Conservation (phyloP, 2,797 vertebrate species). For the Harpagifer antarcticus region DNA sequence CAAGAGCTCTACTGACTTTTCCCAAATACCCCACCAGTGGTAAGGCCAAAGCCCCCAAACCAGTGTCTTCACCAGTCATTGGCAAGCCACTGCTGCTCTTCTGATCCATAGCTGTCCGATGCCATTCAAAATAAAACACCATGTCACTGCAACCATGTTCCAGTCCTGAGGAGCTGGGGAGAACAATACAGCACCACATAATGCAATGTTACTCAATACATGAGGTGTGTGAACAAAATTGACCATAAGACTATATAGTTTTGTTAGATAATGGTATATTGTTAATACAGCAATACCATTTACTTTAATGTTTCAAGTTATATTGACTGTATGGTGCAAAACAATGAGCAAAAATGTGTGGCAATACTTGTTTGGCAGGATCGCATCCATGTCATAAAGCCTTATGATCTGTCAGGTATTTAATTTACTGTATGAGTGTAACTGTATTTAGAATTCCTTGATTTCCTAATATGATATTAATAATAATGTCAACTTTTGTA, state of each 20-base stretch:
- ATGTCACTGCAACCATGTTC: conserved; percentile 88
- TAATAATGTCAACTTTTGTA: background rate
- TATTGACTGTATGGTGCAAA: no score
- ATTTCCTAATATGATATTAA: background rate
- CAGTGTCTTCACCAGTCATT: conserved; percentile 94
- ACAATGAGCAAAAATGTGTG: no score
- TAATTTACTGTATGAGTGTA: background rate
- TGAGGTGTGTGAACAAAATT: background rate
- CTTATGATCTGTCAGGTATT: background rate
- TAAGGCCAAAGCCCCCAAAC: conserved; percentile 93
- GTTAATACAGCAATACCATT: no score
- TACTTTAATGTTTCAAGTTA: no score
- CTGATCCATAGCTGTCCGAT: conserved; percentile 85
- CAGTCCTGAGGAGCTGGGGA: conserved; percentile 88
- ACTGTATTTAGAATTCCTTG: no score
- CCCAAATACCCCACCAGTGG: conserved; percentile 97
- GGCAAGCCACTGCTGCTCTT: conserved; percentile 91
- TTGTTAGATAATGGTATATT: no score
- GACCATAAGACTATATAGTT: no score
- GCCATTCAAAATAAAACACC: conserved; percentile 90
- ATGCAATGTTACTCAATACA: conserved; percentile 18
- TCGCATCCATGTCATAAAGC: no score
- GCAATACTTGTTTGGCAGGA: no score
- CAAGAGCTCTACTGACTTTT: conserved; percentile 97
- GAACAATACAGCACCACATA: conserved; percentile 37